Conservation (phyloP, 2,888 invertebrate genomes). For the Ichneumoninae sp. region DNA sequence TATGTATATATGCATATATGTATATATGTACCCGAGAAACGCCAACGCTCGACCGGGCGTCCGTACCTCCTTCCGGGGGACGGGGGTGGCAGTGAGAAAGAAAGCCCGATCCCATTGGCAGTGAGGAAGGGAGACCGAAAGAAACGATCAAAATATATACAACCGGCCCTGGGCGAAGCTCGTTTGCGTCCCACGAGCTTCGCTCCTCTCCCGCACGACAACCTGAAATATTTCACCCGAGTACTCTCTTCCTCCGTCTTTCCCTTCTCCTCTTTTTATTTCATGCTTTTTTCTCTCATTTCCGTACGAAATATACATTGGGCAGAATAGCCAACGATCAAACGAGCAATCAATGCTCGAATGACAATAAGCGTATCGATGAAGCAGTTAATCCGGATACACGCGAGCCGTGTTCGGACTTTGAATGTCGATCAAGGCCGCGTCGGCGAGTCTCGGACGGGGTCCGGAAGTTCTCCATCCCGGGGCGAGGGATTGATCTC, state of each 20-base stretch:
- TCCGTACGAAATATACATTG: not conserved
- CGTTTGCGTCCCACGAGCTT: conserved; percentile 65
- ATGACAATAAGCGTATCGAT: conserved; percentile 4
- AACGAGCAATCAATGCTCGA: not conserved
- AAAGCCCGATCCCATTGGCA: conserved; percentile 49
- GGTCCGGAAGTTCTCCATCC: conserved; percentile 46
- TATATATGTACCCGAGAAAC: conserved; percentile 49
- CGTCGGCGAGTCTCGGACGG: conserved; percentile 12
- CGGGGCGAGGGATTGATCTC: conserved; percentile 27
- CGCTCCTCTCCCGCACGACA: conserved; percentile 46
- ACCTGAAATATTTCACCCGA: conserved; percentile 60
- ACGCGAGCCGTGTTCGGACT: conserved; percentile 17
- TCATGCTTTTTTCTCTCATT: not conserved
- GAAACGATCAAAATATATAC: conserved; percentile 59
- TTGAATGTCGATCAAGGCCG: conserved; percentile 61
- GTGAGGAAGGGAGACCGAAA: conserved; percentile 41
- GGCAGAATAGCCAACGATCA: not conserved
- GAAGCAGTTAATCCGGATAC: conserved; percentile 4
- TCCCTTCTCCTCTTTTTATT: conserved; percentile 39
- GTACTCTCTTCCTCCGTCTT: conserved; percentile 70
- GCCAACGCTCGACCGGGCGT: conserved; percentile 54
- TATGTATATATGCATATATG: conserved; percentile 44
- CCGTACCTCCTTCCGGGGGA: conserved; percentile 61
- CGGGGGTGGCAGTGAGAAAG: conserved; percentile 4
- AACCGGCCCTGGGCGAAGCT: conserved; percentile 63